Base-by-base conservation (phyloP, 2,113 vertebrate species). In the Speoplatyrhinus poulsoni region DNA sequence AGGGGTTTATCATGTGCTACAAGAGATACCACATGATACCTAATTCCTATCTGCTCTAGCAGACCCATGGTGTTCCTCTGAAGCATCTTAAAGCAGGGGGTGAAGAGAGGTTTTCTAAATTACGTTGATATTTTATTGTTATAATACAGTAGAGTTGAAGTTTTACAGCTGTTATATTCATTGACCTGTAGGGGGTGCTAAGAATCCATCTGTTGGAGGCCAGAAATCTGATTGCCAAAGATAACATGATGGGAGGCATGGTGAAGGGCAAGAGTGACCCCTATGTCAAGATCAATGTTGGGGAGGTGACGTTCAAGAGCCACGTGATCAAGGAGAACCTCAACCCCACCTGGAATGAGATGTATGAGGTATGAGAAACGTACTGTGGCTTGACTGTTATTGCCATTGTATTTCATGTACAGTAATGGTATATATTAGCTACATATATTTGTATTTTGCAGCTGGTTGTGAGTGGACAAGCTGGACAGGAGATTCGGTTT, bases 221-320 rank as follows among this genome's bases (percentile, higher is more conserved):
- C 49, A 91, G 94, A 81, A 89, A 93, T 78, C 87, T 98, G 60
- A 88, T 95, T 12, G 93, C 95, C 67, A 98, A 96, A 73, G 96
- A 98, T 72, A 95, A 94, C 79, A 87, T 96, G 82, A 89, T 97
- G 90, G 92, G 91, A 0, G 91, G 92, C 52, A 69, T 96, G 90
- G 90, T 95, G 77, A 94, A 95, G 85, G 95, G 95, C 72, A 96
- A 96, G 77, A 97, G 96, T 2, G 96, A 98, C 74, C 96, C 96
- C 16, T 98, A 98, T 3, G 93, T 94, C 36, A 95, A 95, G 69
- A 90, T 96, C 46, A 91, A 81, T 33, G 36, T 94, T 4, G 94
- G 92, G 3, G 88, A 80, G 8, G 67, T 72, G 16, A 69, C 70
- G 6, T 95, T 96, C 72, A 95, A 94, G 63, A 98, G 93, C 75